These are phyloP conservation scores for Frankliniella intonsa DNA, from an alignment of 2,888 invertebrate genomes.

Conservation along the genomic window DNA sequence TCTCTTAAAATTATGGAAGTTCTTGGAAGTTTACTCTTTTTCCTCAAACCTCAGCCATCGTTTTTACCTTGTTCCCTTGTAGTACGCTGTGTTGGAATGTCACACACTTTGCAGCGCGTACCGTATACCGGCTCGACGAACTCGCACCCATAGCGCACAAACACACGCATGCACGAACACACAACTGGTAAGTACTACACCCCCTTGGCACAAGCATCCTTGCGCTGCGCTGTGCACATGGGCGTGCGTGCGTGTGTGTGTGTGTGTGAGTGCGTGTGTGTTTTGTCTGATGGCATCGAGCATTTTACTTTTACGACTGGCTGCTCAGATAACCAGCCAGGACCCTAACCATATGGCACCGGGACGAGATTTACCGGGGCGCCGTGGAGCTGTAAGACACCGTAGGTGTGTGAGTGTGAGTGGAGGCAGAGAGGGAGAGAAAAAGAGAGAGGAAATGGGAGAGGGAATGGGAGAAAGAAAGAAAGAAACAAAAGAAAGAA, in stretches of 20 bases:
- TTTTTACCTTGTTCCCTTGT: too few relatives aligned
- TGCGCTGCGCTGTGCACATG: not conserved
- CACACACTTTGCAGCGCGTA: too few relatives aligned
- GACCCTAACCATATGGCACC: not conserved
- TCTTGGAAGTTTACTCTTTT: not conserved
- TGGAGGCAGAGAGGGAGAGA: not conserved
- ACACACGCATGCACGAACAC: too few relatives aligned
- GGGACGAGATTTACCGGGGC: not conserved
- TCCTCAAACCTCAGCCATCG: not conserved
- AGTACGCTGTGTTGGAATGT: too few relatives aligned
- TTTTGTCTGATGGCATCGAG: not conserved
- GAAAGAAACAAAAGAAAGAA: too few relatives aligned
- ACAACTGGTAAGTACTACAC: too few relatives aligned
- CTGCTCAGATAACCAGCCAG: not conserved
- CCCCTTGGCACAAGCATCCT: not conserved
- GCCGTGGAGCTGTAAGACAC: not conserved
- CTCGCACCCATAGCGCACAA: too few relatives aligned
- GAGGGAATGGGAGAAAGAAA: too few relatives aligned
- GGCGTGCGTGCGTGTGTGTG: not conserved
- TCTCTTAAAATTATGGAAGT: not conserved
- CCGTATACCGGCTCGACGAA: too few relatives aligned
- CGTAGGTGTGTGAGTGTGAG: too few relatives aligned
- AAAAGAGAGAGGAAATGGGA: not conserved
- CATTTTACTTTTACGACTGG: slow-evolving; percentile 3
- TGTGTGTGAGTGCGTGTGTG: not conserved